phyloP scores from a whole-genome alignment of 2,797 vertebrate genomes.

The Octomys mimax region DNA sequence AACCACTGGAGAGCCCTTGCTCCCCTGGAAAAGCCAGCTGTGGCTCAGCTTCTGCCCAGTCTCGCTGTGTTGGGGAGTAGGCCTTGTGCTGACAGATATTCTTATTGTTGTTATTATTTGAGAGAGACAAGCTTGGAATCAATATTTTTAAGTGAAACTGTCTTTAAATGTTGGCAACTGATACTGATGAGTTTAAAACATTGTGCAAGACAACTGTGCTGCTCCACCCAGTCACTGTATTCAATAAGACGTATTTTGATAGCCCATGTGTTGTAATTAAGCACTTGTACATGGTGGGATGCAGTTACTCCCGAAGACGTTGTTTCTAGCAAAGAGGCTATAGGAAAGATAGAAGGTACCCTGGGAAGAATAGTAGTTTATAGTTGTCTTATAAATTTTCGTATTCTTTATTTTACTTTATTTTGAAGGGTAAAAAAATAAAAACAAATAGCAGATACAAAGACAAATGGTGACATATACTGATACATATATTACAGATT shows the following conservation, averaged over 20 bases:
- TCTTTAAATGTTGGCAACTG: conserved; percentile 44
- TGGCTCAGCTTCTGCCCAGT: not conserved
- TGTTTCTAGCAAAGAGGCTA: not conserved
- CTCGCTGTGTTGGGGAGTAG: not conserved
- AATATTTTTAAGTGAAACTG: conserved; percentile 43
- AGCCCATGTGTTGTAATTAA: not conserved
- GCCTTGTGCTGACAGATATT: not conserved
- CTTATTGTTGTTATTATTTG: not conserved
- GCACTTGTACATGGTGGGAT: not conserved
- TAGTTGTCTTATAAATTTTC: not conserved
- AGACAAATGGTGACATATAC: too few relatives aligned
- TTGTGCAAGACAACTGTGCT: not conserved
- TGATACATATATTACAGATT: too few relatives aligned
- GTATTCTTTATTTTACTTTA: not conserved
- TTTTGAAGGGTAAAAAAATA: too few relatives aligned
- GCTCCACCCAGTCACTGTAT: not conserved
- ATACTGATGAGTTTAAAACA: conserved; percentile 34
- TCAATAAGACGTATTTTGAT: not conserved
- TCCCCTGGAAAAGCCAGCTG: not conserved
- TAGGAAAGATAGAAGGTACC: not conserved
- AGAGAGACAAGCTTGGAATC: conserved; percentile 33
- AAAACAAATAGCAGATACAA: too few relatives aligned
- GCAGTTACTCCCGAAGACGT: not conserved
- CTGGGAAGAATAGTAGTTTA: not conserved
- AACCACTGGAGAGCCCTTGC: not conserved